Base-by-base conservation (phyloP, 2,888 invertebrate genomes). In the Dusona sp. region DNA sequence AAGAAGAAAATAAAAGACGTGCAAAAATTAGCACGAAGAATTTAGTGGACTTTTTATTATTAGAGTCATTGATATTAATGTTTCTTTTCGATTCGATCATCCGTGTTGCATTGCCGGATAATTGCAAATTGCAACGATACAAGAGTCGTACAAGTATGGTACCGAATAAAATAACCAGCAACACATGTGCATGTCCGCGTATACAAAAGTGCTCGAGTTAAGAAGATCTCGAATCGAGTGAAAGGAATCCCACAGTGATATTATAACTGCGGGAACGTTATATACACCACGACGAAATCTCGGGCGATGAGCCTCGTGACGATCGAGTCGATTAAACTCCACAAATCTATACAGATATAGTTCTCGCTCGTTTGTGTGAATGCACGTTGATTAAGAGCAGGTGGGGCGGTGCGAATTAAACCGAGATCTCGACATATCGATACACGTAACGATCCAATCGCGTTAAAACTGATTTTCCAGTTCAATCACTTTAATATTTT, bases 241-340 rank as follows among this genome's bases (percentile, higher is more conserved):
- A 85, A 85, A 82, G 85, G 85, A 33, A 79, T 68, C 67, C n/a
- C 57, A 57, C 79, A 51, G 70, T 25, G 54, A 38, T 70, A 77
- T 77, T 65, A 65, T n/a, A 73, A 33, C 57, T 25, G 65, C 65
- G 25, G 36, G 16, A n/a, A 42, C 65, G 36, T 45, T 70, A 45
- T 70, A 45, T 38, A 54, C 25, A 54, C 45, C 45, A 54, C 70
- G 13, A 57, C 36, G 79, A 70, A 70, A 79, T 79, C 79, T 79
- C 57, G 54, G 36, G 51, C 29, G 57, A 79, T 45, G 54, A 42
- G 67, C 38, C 67, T 25, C 16, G 22, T 38, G 74, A 74, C 25
- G 74, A 42, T 57, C 74, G 7, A 22, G 74, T 57, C 38, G 74
- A 74, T 25, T 57, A n/a, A n/a, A 68, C 42, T 42, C 16, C 13